These are phyloP conservation scores for Tenualosa ilisha DNA, from an alignment of 2,797 vertebrate species.

Conservation along the genomic window DNA sequence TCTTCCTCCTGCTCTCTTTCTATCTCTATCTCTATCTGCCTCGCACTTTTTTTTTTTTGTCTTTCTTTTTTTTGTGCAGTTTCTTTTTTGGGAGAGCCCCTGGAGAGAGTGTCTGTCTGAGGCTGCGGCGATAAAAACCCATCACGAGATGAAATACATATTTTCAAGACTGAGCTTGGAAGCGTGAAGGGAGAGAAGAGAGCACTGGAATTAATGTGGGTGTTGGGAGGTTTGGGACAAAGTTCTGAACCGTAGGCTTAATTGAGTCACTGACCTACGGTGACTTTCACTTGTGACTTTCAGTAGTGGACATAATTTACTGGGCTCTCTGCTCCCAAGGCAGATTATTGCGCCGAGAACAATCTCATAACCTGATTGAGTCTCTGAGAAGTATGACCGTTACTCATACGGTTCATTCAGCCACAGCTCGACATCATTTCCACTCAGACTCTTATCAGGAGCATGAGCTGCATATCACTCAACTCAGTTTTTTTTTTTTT, in stretches of 20 bases:
- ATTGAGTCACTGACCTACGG: slow-evolving; percentile 19
- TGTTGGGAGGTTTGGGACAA: slow-evolving; percentile 13
- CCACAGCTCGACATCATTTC: not conserved
- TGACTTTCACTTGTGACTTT: slow-evolving; percentile 19
- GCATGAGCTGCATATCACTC: not conserved
- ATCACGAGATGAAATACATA: slow-evolving; percentile 31
- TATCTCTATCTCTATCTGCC: slow-evolving; percentile 5
- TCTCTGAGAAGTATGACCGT: not conserved
- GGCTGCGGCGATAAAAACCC: slow-evolving; percentile 29
- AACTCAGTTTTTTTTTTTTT: not conserved
- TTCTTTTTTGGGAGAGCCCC: slow-evolving; percentile 36
- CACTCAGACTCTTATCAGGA: not conserved
- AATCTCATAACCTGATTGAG: slow-evolving; percentile 25
- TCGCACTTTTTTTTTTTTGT: not conserved
- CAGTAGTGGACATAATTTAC: slow-evolving; percentile 24
- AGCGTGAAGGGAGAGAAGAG: slow-evolving; percentile 26
- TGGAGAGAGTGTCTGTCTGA: slow-evolving; percentile 30
- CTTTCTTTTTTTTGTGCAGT: slow-evolving; percentile 12
- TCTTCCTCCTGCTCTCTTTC: slow-evolving; percentile 4
- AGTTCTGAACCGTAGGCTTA: slow-evolving; percentile 13
- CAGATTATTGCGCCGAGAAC: slow-evolving; percentile 11
- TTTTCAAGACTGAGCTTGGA: slow-evolving; percentile 37
- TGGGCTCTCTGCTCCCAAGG: not conserved
- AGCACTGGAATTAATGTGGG: slow-evolving; percentile 3
- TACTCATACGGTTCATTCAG: slow-evolving; percentile 12